These are phyloP conservation scores for Pseudomyrmex pallidus DNA, from an alignment of 1,140 invertebrate species.

Conservation along the genomic window DNA sequence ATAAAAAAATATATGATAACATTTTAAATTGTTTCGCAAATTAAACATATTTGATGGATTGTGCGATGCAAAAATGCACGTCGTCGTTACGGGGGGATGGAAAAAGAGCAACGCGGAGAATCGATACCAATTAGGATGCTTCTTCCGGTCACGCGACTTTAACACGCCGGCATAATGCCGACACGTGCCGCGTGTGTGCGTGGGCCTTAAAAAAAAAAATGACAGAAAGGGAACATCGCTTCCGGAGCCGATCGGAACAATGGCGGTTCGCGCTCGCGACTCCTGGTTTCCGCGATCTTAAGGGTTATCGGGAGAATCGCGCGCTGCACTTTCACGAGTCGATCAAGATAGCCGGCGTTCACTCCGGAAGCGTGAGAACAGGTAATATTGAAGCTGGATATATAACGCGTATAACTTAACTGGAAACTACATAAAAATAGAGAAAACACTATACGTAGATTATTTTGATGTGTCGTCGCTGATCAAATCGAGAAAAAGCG, in stretches of 20 bases:
- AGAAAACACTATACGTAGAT: not conserved
- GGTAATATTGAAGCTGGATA: not conserved
- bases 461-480: not conserved
- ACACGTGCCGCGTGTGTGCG: constrained; percentile 79
- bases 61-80: not conserved
- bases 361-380: constrained; percentile 31
- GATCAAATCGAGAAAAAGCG: not conserved
- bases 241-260: constrained; percentile 69
- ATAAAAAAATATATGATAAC: not conserved
- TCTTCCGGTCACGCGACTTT: constrained; percentile 84
- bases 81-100: not conserved
- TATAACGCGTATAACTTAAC: not conserved
- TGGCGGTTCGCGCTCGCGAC: constrained; percentile 21
- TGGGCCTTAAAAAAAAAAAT: constrained; percentile 70
- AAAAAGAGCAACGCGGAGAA: constrained; percentile 67
- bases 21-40: not conserved
- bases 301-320: constrained; percentile 69
- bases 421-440: not conserved
- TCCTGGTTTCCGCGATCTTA: constrained; percentile 73
- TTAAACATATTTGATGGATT: not conserved
- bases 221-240: constrained; percentile 77
- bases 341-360: not conserved
- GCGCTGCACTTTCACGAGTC: not conserved
- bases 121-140: constrained; percentile 86
- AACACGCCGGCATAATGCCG: constrained; percentile 76